A percentile compares a stretch with the other conserved stretches of the same genome.
Evolutionary conservation across 2,888 invertebrate species (phyloP).

Genomic region (Theodoxus fluviatilis): DNA sequence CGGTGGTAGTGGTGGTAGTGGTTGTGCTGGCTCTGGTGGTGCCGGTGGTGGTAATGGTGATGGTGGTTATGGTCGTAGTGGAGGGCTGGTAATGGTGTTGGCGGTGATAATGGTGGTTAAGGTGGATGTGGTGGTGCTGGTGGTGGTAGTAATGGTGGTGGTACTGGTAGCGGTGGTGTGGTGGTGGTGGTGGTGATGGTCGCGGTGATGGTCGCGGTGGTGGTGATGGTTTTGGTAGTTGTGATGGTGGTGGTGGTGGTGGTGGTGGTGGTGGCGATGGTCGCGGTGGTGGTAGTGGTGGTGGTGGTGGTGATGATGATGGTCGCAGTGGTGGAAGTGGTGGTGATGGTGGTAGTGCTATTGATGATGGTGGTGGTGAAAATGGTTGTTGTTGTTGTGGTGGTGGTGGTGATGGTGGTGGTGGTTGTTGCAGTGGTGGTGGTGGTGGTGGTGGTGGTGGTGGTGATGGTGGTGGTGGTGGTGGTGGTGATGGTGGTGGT

Average conservation of each 20-base stretch:
- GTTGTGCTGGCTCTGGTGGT: background rate
- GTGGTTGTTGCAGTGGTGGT: background rate
- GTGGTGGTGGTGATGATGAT: background rate
- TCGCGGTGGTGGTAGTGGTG: background rate
- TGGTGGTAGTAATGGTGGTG: conserved; percentile 19
- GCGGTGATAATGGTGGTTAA: conserved; percentile 21
- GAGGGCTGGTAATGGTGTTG: background rate
- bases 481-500: background rate
- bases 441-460: background rate
- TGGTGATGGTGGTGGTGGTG: background rate
- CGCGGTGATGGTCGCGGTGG: background rate
- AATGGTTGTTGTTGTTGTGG: background rate
- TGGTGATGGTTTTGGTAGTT: background rate
- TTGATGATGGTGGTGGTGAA: background rate
- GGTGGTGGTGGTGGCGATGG: conserved; percentile 4
- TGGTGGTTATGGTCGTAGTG: background rate
- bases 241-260: conserved; percentile 1
- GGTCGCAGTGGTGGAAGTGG: background rate
- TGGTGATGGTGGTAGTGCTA: background rate
- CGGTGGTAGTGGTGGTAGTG: background rate
- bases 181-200: background rate
- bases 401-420: background rate
- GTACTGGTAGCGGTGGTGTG: conserved; percentile 18
- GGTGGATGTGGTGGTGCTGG: conserved; percentile 20
- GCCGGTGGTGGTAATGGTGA: background rate